Evolutionary conservation across 2,888 invertebrate species (phyloP).

Genomic region (Parapristionchus giblindavisi): DNA sequence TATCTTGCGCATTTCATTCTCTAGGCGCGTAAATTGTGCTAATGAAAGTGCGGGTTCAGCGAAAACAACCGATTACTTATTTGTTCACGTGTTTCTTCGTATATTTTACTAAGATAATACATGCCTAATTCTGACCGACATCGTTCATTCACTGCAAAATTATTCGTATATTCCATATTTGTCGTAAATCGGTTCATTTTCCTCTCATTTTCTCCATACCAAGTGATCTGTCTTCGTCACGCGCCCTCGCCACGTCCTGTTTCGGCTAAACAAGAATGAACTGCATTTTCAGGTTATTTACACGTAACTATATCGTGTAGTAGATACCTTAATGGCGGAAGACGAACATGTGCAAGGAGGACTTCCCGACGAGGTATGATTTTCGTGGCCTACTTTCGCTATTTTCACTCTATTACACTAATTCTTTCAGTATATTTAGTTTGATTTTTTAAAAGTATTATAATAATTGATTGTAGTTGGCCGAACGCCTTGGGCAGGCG

Average conservation of each 20-base stretch:
- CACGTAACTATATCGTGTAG: background rate
- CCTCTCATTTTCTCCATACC: background rate
- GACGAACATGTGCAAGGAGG: conserved; percentile 43
- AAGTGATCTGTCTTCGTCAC: conserved; percentile 36
- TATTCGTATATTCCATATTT: background rate
- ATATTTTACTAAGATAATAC: background rate
- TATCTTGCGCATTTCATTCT: background rate
- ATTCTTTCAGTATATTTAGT: background rate
- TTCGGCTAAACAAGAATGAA: too few species aligned
- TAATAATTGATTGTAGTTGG: background rate
- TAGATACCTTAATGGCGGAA: conserved; percentile 42
- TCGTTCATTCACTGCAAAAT: too few species aligned
- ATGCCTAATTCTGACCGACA: background rate
- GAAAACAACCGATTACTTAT: conserved; percentile 1
- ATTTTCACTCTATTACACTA: background rate
- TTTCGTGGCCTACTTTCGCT: conserved; percentile 39
- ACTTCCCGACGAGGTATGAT: conserved; percentile 37
- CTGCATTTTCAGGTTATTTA: background rate
- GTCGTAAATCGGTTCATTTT: background rate
- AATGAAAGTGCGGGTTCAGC: conserved; percentile 1
- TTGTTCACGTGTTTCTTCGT: background rate
- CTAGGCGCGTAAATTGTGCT: background rate
- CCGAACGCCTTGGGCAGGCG: conserved; percentile 37
- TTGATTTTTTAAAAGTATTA: conserved; percentile 12
- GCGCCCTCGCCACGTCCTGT: conserved; percentile 29